Conservation (phyloP, 2,888 invertebrate genomes). For the Meteorus colon region DNA sequence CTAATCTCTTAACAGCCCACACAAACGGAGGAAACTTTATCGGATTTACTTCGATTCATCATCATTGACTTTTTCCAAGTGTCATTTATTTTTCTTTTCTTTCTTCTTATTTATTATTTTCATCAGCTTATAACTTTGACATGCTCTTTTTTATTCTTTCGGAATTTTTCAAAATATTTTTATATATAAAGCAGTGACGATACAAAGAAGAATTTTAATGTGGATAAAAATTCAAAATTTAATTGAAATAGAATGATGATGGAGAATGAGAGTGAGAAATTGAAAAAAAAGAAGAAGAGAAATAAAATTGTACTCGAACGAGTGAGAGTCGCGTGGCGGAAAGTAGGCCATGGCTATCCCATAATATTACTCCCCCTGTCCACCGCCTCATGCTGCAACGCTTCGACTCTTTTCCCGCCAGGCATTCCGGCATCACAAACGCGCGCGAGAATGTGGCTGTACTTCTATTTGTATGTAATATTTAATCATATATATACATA, state of each 20-base stretch:
- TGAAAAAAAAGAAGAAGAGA: background rate
- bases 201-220: background rate
- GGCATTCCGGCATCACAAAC: constrained; percentile 4
- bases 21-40: constrained; percentile 15
- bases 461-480: constrained; percentile 3
- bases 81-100: background rate
- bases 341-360: constrained; percentile 68
- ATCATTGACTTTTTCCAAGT: background rate
- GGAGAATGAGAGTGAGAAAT: background rate
- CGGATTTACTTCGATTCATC: constrained; percentile 20
- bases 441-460: background rate
- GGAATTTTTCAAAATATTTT: background rate
- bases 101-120: background rate
- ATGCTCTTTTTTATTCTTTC: background rate
- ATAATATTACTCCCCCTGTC: constrained; percentile 38
- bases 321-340: constrained; percentile 52
- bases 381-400: background rate
- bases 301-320: constrained; percentile 28
- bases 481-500: background rate
- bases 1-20: constrained; percentile 42
- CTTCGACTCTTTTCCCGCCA: constrained; percentile 7
- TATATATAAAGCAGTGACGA: background rate
- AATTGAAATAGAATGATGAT: background rate
- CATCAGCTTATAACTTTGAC: background rate
- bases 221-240: background rate